Evolutionary conservation across 2,797 vertebrate species (phyloP).

Genomic region (Manis javanica): DNA sequence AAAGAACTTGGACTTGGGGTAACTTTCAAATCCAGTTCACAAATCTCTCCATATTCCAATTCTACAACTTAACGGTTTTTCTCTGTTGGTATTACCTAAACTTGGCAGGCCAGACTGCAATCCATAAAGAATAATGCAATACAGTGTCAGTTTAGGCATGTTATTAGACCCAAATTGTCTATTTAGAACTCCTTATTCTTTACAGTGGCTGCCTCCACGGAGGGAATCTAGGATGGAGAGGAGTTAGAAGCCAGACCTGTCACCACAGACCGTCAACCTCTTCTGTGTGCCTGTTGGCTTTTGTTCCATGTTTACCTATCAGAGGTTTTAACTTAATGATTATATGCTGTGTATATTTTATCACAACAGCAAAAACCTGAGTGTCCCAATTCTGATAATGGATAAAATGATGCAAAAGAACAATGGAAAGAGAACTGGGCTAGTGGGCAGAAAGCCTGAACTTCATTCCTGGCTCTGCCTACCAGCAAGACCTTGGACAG

Average conservation of each 20-base stretch:
- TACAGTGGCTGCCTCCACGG: not conserved
- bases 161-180: not conserved
- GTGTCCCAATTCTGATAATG: not conserved
- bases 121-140: not conserved
- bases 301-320: not conserved
- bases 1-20: slow-evolving; percentile 1
- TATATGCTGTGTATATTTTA: slow-evolving; percentile 39
- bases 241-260: not conserved
- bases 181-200: not conserved
- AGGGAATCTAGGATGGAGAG: not conserved
- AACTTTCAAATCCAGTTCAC: slow-evolving; percentile 47
- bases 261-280: not conserved
- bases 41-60: slow-evolving; percentile 9
- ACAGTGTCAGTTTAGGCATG: not conserved
- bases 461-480: not conserved
- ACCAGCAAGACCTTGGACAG: not conserved
- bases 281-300: not conserved
- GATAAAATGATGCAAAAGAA: slow-evolving; percentile 29
- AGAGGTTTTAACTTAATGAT: not conserved
- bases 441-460: not conserved
- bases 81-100: not conserved
- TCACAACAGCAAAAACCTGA: not conserved
- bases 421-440: not conserved
- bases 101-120: not conserved
- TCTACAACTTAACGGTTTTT: not conserved